Evolutionary conservation across 2,113 vertebrate genomes (phyloP).

Genomic region (Hippocampus guttulatus): DNA sequence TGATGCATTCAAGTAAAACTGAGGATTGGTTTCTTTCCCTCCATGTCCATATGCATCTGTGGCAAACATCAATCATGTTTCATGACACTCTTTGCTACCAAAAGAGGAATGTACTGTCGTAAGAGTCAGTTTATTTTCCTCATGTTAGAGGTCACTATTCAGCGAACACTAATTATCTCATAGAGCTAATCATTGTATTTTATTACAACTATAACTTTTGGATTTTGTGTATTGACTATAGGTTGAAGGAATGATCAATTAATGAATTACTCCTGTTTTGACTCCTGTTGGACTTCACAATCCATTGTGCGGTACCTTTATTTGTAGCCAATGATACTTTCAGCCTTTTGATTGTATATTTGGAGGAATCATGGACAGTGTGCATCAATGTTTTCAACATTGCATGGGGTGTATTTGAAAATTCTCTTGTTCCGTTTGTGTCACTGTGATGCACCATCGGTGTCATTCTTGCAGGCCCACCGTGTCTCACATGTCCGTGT

Average conservation of each 20-base stretch:
- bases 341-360: too few species aligned
- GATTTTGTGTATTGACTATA: too few species aligned
- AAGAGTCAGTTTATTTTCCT: background rate
- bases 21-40: conserved; percentile 29
- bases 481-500: background rate
- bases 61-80: conserved; percentile 13
- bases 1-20: conserved; percentile 3
- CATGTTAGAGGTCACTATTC: background rate
- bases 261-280: too few species aligned
- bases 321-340: too few species aligned
- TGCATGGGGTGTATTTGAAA: conserved; percentile 4
- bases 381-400: background rate
- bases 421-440: background rate
- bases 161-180: background rate
- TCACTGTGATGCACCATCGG: conserved; percentile 37
- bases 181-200: too few species aligned
- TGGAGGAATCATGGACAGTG: background rate
- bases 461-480: conserved; percentile 1
- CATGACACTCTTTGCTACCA: background rate
- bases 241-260: too few species aligned
- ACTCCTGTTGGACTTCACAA: too few species aligned
- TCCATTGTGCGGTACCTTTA: too few species aligned
- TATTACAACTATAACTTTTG: too few species aligned
- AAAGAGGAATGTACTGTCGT: background rate
- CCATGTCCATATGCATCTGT: conserved; percentile 19